Evolutionary conservation across 2,797 vertebrate genomes (phyloP).

Genomic region (Myiotriccus ornatus): DNA sequence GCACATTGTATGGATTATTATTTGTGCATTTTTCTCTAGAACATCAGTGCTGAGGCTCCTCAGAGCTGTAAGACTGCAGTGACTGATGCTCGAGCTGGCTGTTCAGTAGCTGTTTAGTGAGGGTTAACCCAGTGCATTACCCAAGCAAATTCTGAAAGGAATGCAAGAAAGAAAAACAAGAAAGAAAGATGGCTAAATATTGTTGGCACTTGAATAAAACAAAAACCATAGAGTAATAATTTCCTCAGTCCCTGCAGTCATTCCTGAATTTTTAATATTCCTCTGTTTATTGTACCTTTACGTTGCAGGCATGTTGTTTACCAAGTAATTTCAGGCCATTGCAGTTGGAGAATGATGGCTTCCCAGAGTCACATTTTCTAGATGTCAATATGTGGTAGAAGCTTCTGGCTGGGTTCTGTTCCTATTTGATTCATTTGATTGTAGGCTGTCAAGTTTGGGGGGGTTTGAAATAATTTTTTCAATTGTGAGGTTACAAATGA

Average conservation of each 20-base stretch:
- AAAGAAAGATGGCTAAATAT: slow-evolving; percentile 52
- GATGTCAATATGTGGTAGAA: slow-evolving; percentile 4
- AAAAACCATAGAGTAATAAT: slow-evolving; percentile 41
- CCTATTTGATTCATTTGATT: slow-evolving; percentile 59
- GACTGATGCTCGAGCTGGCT: not conserved
- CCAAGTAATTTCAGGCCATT: slow-evolving; percentile 50
- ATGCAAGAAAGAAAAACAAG: not conserved
- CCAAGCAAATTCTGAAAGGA: not conserved
- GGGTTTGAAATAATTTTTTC: slow-evolving; percentile 53
- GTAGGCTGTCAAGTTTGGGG: slow-evolving; percentile 30
- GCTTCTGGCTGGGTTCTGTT: slow-evolving; percentile 30
- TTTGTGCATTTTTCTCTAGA: not conserved
- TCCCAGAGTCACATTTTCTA: slow-evolving; percentile 57
- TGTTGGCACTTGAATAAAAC: slow-evolving; percentile 53
- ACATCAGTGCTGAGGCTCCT: not conserved
- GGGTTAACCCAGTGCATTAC: not conserved
- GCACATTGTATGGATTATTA: not conserved
- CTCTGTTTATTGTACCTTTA: slow-evolving; percentile 59
- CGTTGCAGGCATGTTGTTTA: slow-evolving; percentile 45
- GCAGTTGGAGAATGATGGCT: slow-evolving; percentile 48
- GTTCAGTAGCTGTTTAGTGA: not conserved
- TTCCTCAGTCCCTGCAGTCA: slow-evolving; percentile 49
- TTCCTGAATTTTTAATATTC: slow-evolving; percentile 61
- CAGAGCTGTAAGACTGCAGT: not conserved
- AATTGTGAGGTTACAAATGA: slow-evolving; percentile 27